phyloP scores from a whole-genome alignment of 2,888 invertebrate species.

The Tinea pellionella region DNA sequence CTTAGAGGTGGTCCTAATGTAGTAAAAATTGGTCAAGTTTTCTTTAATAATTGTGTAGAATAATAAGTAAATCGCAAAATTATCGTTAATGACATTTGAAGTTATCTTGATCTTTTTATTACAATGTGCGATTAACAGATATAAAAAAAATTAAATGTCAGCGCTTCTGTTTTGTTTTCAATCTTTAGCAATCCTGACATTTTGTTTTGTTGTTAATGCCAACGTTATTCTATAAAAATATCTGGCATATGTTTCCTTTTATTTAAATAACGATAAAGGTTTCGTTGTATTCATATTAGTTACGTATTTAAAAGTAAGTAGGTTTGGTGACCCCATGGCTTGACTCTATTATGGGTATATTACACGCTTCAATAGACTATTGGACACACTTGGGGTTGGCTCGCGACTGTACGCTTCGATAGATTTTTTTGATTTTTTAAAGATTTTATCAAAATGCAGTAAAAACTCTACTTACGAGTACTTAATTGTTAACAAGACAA shows the following conservation, averaged over 20 bases:
- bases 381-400: slow-evolving; percentile 42
- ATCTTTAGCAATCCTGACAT: neutral
- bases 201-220: too few relatives aligned
- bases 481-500: neutral
- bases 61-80: neutral
- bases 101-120: neutral
- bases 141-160: too few relatives aligned
- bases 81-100: neutral
- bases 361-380: slow-evolving; percentile 40
- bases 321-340: slow-evolving; percentile 5
- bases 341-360: neutral
- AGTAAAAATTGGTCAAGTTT: neutral
- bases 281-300: neutral
- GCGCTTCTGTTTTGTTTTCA: neutral
- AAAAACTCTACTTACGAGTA: neutral
- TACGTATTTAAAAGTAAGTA: neutral
- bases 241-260: neutral
- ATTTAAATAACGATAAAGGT: neutral
- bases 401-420: slow-evolving; percentile 40
- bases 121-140: neutral
- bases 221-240: too few relatives aligned
- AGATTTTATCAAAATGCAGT: neutral
- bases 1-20: neutral
- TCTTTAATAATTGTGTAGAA: neutral
- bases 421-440: slow-evolving; percentile 12